These are phyloP conservation scores for Phrynocephalus versicolor DNA, from an alignment of 2,113 vertebrate genomes.

Conservation along the genomic window DNA sequence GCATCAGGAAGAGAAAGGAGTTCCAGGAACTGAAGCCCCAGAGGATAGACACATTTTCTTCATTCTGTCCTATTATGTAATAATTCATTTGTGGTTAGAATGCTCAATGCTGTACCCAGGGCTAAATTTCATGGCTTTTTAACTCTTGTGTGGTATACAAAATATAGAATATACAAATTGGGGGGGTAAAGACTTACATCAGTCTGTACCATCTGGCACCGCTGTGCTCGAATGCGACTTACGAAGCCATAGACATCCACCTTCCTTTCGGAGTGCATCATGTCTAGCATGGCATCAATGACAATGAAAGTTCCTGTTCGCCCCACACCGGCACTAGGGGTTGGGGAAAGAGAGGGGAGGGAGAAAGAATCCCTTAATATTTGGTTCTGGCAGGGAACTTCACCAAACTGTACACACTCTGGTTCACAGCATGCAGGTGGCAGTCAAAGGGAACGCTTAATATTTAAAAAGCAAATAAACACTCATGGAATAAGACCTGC, in stretches of 20 bases:
- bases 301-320: conserved; percentile 97
- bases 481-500: neutral
- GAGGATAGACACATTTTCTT: neutral
- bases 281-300: conserved; percentile 99
- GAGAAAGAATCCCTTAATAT: neutral
- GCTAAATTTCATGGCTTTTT: too few relatives aligned
- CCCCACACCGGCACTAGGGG: conserved; percentile 89
- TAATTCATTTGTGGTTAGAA: neutral
- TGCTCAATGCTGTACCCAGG: neutral
- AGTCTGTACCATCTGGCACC: conserved; percentile 99
- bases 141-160: neutral
- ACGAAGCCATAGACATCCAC: conserved; percentile 97
- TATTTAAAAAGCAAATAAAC: neutral
- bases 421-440: neutral
- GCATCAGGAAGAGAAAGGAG: neutral
- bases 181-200: conserved; percentile 81
- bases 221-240: conserved; percentile 94
- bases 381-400: neutral
- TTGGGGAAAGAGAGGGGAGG: neutral
- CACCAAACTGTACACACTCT: neutral
- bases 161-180: neutral
- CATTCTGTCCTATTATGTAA: neutral
- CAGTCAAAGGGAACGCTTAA: neutral
- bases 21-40: too few relatives aligned
- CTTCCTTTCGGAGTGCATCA: conserved; percentile 94